phyloP scores from a whole-genome alignment of 2,797 vertebrate species.

The Phataginus tetradactyla region DNA sequence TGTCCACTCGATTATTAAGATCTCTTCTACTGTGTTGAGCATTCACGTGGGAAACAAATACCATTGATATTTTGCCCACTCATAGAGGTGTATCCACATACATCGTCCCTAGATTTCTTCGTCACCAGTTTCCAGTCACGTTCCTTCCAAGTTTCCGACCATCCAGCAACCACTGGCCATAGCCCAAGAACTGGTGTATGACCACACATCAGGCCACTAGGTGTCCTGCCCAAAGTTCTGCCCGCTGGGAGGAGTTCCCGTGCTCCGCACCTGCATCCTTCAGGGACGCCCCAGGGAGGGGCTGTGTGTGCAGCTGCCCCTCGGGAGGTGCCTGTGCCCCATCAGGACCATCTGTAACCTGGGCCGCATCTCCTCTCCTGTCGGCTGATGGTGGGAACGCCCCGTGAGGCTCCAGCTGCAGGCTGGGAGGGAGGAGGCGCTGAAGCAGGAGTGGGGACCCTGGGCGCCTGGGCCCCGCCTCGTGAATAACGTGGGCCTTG shows the following conservation, averaged over 20 bases:
- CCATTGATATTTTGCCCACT: not conserved
- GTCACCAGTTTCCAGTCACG: not conserved
- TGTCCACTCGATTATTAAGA: not conserved
- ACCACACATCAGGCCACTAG: not conserved
- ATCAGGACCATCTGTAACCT: not conserved
- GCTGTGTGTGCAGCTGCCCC: not conserved
- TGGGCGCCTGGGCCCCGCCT: not conserved
- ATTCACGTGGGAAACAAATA: not conserved
- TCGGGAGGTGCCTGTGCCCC: fast-evolving
- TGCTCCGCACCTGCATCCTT: not conserved
- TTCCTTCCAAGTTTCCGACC: not conserved
- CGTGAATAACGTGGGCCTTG: not conserved
- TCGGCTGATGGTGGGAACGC: no score
- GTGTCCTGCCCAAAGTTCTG: not conserved
- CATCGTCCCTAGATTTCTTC: not conserved
- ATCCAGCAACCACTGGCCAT: not conserved
- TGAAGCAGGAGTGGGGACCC: not conserved
- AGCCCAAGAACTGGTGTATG: not conserved
- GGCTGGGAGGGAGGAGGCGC: not conserved
- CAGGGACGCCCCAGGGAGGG: not conserved
- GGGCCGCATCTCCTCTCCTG: not conserved
- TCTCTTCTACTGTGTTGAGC: not conserved
- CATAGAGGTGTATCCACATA: not conserved
- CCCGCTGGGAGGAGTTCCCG: not conserved
- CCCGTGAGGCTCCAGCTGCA: not conserved